These are phyloP conservation scores for Bradypodion pumilum DNA, from an alignment of 2,797 vertebrate species.

Conservation along the genomic window DNA sequence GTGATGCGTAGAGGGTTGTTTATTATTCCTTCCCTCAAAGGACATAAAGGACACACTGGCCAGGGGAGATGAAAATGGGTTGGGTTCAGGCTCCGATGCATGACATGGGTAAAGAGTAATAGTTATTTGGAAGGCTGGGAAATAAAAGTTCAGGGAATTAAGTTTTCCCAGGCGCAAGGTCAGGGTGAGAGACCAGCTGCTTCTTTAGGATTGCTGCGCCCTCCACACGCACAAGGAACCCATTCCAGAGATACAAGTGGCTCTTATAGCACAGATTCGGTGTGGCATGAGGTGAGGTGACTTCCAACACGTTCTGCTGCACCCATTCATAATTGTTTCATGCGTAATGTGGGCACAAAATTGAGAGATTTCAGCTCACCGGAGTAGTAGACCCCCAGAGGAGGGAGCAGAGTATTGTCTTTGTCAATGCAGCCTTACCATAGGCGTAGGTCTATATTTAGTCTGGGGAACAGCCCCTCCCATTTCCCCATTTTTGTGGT, in stretches of 20 bases:
- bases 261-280: neutral
- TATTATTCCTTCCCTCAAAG: constrained; percentile 15
- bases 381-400: neutral
- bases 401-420: neutral
- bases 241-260: too few relatives aligned
- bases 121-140: constrained; percentile 47
- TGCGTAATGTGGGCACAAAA: neutral
- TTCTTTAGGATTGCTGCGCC: neutral
- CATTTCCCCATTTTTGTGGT: neutral
- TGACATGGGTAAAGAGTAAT: constrained; percentile 60
- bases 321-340: neutral
- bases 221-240: too few relatives aligned
- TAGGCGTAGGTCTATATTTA: neutral
- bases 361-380: neutral
- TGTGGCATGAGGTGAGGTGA: neutral
- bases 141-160: constrained; percentile 28
- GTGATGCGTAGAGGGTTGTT: constrained; percentile 17
- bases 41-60: constrained; percentile 36
- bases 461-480: neutral
- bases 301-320: neutral
- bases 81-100: constrained; percentile 55
- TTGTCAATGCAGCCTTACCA: neutral
- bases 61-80: constrained; percentile 38
- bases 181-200: constrained; percentile 16
- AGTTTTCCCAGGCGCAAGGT: constrained; percentile 39